Conservation (phyloP, 2,888 invertebrate species). For the Hydraecia micacea region DNA sequence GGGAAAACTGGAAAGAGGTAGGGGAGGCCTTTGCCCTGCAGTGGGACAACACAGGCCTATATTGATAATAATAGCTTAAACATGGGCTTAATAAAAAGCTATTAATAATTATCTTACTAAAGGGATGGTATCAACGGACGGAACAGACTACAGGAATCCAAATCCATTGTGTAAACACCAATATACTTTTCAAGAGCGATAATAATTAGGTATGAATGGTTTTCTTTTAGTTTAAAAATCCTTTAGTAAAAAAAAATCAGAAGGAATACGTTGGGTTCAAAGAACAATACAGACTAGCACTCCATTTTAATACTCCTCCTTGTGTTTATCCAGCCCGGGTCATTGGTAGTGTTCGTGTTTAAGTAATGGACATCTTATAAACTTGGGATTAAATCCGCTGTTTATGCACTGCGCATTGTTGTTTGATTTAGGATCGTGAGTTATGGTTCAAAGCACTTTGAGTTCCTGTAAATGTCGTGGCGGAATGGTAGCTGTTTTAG, state of each 20-base stretch:
- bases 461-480: slow-evolving; percentile 25
- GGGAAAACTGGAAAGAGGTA: no score
- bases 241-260: not conserved
- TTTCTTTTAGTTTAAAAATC: not conserved
- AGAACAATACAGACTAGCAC: not conserved
- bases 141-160: not conserved
- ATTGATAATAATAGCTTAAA: not conserved
- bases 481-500: slow-evolving; percentile 14
- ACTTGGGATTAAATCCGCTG: slow-evolving; percentile 41
- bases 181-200: not conserved
- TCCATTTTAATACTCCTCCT: slow-evolving; percentile 27
- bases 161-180: not conserved
- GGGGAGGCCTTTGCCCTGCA: no score
- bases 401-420: slow-evolving; percentile 46
- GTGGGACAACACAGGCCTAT: no score
- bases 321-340: slow-evolving; percentile 24
- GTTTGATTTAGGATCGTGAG: slow-evolving; percentile 39
- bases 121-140: not conserved
- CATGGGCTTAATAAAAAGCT: not conserved
- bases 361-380: slow-evolving; percentile 57
- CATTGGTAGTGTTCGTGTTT: slow-evolving; percentile 53
- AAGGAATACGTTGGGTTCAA: not conserved
- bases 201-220: not conserved
- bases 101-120: not conserved
- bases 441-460: slow-evolving; percentile 27